Evolutionary conservation across 2,888 invertebrate species (phyloP).

Genomic region (Parapristionchus giblindavisi): DNA sequence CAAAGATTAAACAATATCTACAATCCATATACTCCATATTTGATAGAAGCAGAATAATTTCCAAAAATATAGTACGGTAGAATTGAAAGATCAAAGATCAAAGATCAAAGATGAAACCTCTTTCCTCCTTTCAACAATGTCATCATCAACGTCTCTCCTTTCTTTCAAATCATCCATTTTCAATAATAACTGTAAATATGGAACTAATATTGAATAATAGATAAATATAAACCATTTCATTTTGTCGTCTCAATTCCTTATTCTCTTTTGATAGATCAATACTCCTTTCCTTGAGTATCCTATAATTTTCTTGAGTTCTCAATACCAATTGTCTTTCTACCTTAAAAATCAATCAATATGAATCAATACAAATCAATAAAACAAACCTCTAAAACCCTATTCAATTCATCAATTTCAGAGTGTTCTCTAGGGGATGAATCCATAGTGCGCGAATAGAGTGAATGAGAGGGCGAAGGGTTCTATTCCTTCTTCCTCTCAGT

Average conservation of each 20-base stretch:
- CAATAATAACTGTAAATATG: not conserved
- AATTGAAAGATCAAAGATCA: constrained; percentile 1
- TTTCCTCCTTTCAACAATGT: constrained; percentile 14
- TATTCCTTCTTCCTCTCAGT: no score
- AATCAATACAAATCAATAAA: not conserved
- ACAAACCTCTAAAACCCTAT: constrained; percentile 27
- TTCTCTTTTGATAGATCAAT: constrained; percentile 23
- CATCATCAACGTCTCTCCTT: constrained; percentile 15
- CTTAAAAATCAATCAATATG: not conserved
- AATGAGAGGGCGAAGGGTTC: not conserved
- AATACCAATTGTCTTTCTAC: constrained; percentile 18
- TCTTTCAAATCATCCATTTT: constrained; percentile 6
- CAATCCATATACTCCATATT: no score
- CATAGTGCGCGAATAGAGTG: not conserved
- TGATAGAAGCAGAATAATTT: not conserved
- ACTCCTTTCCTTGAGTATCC: constrained; percentile 29
- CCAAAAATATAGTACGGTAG: not conserved
- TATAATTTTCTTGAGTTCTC: constrained; percentile 30
- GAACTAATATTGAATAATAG: not conserved
- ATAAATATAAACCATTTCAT: constrained; percentile 15
- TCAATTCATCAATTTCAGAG: constrained; percentile 26
- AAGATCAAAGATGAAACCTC: constrained; percentile 24
- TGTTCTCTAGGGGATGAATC: not conserved
- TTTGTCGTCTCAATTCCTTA: constrained; percentile 6
- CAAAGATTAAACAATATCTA: no score